Evolutionary conservation across 2,113 vertebrate genomes (phyloP).

Genomic region (Zosterops hypoxanthus): DNA sequence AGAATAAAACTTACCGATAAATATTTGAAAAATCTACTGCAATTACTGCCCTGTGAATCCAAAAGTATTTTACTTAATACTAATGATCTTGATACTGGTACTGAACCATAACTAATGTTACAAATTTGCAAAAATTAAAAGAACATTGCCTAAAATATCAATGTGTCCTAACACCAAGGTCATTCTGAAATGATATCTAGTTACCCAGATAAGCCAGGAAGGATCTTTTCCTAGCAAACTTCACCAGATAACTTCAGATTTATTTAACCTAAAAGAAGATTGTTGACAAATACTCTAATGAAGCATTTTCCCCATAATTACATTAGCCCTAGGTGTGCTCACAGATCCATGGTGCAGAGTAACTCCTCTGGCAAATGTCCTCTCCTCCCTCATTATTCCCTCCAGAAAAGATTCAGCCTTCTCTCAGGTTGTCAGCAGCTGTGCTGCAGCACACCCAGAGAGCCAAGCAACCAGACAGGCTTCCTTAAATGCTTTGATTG

Average conservation of each 20-base stretch:
- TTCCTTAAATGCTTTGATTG: neutral
- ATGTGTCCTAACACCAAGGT: constrained; percentile 81
- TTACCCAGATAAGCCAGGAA: constrained; percentile 69
- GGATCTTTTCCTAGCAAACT: constrained; percentile 27
- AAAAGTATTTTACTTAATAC: constrained; percentile 77
- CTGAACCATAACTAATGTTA: constrained; percentile 86
- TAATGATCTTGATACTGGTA: constrained; percentile 83
- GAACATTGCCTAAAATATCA: constrained; percentile 79
- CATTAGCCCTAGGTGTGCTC: neutral
- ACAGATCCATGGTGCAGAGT: neutral
- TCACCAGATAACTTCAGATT: constrained; percentile 9
- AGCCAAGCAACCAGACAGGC: neutral
- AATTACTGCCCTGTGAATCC: constrained; percentile 78
- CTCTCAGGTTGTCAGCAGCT: neutral
- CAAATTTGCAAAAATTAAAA: constrained; percentile 85
- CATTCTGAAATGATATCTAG: constrained; percentile 73
- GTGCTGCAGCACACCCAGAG: neutral
- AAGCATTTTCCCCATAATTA: neutral
- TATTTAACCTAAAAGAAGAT: neutral
- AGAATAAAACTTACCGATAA: constrained; percentile 64
- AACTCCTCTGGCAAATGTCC: neutral
- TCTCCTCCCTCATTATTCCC: neutral
- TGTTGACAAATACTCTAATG: neutral
- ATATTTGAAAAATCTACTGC: constrained; percentile 68
- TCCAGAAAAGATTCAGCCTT: neutral